Evolutionary conservation across 2,888 invertebrate genomes (phyloP).

Genomic region (Ophraella communa): DNA sequence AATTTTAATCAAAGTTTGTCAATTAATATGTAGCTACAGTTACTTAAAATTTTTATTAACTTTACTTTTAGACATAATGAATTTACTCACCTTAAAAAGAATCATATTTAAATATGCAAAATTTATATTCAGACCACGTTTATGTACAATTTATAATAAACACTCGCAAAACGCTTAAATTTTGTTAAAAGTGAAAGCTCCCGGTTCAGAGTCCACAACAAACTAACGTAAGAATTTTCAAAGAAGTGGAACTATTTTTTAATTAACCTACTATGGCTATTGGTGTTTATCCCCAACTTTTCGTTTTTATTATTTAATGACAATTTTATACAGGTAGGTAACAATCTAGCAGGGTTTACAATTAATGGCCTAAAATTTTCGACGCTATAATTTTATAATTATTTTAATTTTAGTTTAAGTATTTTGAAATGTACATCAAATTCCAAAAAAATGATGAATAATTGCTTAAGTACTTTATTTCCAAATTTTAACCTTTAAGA

Average conservation of each 20-base stretch:
- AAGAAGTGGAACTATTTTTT: constrained; percentile 1
- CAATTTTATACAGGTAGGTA: no score
- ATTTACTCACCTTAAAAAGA: not conserved
- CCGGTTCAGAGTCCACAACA: not conserved
- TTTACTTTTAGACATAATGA: not conserved
- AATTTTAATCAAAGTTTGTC: no score
- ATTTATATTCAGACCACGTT: not conserved
- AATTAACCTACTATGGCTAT: not conserved
- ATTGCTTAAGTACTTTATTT: not conserved
- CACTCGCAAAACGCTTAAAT: not conserved
- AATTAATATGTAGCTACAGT: no score
- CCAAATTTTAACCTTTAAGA: not conserved
- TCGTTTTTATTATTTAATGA: no score
- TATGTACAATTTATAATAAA: not conserved
- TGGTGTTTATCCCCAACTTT: no score
- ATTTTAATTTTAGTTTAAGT: no score
- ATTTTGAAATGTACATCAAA: no score
- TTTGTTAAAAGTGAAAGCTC: constrained; percentile 1
- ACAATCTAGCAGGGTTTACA: no score
- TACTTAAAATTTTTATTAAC: no score
- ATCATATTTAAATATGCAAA: not conserved
- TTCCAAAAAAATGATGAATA: not conserved
- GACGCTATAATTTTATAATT: no score
- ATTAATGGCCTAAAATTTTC: no score
- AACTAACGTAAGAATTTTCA: not conserved